These are phyloP conservation scores for Idaea aversata DNA, from an alignment of 2,888 invertebrate genomes.

Conservation along the genomic window DNA sequence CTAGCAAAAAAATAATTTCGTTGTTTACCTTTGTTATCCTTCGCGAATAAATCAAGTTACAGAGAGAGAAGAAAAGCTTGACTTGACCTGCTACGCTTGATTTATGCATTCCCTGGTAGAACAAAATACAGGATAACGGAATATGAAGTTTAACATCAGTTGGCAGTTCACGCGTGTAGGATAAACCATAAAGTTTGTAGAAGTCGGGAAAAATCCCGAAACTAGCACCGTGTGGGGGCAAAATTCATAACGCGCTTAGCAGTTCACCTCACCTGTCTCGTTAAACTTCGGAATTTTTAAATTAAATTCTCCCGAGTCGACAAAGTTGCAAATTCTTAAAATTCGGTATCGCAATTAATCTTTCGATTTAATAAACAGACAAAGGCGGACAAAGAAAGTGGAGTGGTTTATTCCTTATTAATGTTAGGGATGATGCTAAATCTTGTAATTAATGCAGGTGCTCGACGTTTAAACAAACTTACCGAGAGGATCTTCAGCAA, in stretches of 20 bases:
- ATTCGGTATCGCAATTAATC: constrained; percentile 74
- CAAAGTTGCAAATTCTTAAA: constrained; percentile 76
- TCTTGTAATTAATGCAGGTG: constrained; percentile 76
- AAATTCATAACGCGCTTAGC: constrained; percentile 79
- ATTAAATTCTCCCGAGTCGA: constrained; percentile 74
- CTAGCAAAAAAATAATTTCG: constrained; percentile 23
- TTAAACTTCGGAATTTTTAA: constrained; percentile 79
- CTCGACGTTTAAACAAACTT: constrained; percentile 54
- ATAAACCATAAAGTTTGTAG: constrained; percentile 66
- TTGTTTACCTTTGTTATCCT: constrained; percentile 21
- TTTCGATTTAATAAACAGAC: constrained; percentile 69
- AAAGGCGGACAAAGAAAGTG: constrained; percentile 52
- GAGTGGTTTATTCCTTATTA: constrained; percentile 68
- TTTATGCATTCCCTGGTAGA: constrained; percentile 29
- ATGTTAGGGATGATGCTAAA: constrained; percentile 71
- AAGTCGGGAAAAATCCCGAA: constrained; percentile 69
- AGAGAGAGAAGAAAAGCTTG: constrained; percentile 13
- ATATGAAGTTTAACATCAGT: constrained; percentile 45
- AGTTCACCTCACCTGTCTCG: constrained; percentile 77
- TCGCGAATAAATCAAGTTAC: constrained; percentile 21
- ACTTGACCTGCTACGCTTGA: constrained; percentile 33
- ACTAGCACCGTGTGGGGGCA: constrained; percentile 61
- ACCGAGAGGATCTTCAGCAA: constrained; percentile 56
- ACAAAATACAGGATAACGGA: constrained; percentile 27
- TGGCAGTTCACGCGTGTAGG: constrained; percentile 50